Percentiles rank a stretch among this genome's conserved stretches.
Conservation (phyloP, 2,888 invertebrate genomes). For the Eristalinus aeneus region DNA sequence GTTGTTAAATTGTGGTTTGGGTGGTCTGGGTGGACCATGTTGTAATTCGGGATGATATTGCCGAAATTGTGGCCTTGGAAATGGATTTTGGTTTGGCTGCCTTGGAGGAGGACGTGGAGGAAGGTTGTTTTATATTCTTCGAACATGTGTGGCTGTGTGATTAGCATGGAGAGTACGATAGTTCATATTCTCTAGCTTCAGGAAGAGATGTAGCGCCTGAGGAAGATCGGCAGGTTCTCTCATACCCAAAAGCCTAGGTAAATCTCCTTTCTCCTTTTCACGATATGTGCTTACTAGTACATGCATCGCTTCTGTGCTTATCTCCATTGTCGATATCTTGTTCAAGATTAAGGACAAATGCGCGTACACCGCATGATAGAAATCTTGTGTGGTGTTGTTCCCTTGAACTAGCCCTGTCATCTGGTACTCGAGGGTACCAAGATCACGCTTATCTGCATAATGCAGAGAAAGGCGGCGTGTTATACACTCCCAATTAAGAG, state of each 20-base stretch:
- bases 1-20: neutral
- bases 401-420: no score
- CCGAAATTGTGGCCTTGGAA: neutral
- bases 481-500: neutral
- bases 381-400: neutral
- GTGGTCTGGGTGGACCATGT: neutral
- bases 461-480: neutral
- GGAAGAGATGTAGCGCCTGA: neutral
- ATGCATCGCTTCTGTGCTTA: neutral
- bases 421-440: no score
- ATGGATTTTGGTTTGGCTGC: neutral
- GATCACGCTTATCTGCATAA: neutral
- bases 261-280: slow-evolving; percentile 64
- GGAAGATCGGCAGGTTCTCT: neutral
- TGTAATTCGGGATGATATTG: neutral
- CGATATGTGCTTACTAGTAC: slow-evolving; percentile 47
- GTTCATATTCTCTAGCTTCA: neutral
- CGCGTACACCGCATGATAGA: neutral
- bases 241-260: slow-evolving; percentile 52
- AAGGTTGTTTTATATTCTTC: neutral
- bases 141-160: neutral
- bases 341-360: neutral
- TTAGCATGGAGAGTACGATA: neutral
- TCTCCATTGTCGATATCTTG: neutral
- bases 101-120: neutral